These are phyloP conservation scores for Melanostoma mellinum DNA, from an alignment of 2,888 invertebrate genomes.

Conservation along the genomic window DNA sequence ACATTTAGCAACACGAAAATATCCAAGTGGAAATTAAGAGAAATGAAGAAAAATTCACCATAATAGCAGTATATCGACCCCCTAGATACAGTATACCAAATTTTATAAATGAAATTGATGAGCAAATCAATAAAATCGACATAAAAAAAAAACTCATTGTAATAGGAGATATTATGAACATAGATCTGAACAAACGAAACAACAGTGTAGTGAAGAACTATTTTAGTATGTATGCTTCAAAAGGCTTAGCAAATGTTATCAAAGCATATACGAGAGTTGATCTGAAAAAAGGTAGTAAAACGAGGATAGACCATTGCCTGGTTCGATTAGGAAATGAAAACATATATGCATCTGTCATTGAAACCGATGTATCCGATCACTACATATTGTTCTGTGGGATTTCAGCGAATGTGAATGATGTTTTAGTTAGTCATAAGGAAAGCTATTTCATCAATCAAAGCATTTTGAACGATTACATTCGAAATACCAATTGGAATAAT, in stretches of 20 bases:
- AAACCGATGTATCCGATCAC: too few species aligned
- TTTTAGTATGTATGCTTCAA: background rate
- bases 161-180: slow-evolving; percentile 3
- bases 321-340: background rate
- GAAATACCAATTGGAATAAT: too few species aligned
- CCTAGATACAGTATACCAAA: background rate
- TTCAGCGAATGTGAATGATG: too few species aligned
- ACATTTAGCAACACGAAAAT: too few species aligned
- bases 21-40: background rate
- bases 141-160: background rate
- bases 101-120: background rate
- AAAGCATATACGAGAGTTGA: slow-evolving; percentile 4
- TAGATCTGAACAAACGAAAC: background rate
- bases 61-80: background rate
- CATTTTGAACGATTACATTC: too few species aligned
- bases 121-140: background rate
- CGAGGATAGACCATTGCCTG: slow-evolving; percentile 6
- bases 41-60: background rate
- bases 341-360: background rate
- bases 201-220: background rate
- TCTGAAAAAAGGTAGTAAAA: background rate
- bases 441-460: too few species aligned
- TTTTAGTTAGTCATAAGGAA: too few species aligned
- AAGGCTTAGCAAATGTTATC: background rate
- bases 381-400: too few species aligned